Base-by-base conservation (phyloP, 2,888 invertebrate species). In the Poecilobothrus nobilitatus region DNA sequence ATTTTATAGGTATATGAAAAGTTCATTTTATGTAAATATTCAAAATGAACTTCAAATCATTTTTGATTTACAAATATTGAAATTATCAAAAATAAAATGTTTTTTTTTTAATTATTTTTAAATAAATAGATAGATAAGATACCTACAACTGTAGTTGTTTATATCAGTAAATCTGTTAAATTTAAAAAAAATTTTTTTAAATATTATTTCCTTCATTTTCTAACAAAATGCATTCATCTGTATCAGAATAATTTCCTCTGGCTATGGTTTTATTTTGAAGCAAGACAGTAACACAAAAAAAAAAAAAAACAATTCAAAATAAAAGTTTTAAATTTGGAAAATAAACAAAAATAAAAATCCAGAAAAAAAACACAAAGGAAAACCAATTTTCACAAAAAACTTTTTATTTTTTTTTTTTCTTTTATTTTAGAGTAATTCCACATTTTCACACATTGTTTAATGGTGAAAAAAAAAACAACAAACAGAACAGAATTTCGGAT, bases 401-500 rank as follows among this genome's bases (percentile, higher is more conserved):
- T 53, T 53, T 53, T 53, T 15, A 44, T 15, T 15, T 44, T 44
- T 9, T 44, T 7, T 9, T 44, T 44, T 44, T 44, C 44, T 9
- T 34, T 44, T 44, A 44, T 53, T 53, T 15, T 53, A 9, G 18
- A 2, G 7, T 53, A 53, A 53, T 53, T 53, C n/a, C 53, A 53
- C 53, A 53, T 53, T 53, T 53, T 53, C 53, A 53, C 53, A 53
- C 53, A 53, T 53, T 53, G 53, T 53, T 53, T 18, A 53, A 53
- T 18, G 53, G 53, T 1, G 15, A 8, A 3, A 41, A 3, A 27
- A 27, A 27, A 27, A 27, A 27, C 2, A 27, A 27, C 2, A 27
- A 27, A 27, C 27, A 27, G 27, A 27, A 27, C 7, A 8, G 53
- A n/a, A 53, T 53, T 53, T 53, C 53, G 15, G 53, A 5, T 27